Evolutionary conservation across 92 coral and sea anemone species (phyloP).

Genomic region (Epizoanthus ramosus): DNA sequence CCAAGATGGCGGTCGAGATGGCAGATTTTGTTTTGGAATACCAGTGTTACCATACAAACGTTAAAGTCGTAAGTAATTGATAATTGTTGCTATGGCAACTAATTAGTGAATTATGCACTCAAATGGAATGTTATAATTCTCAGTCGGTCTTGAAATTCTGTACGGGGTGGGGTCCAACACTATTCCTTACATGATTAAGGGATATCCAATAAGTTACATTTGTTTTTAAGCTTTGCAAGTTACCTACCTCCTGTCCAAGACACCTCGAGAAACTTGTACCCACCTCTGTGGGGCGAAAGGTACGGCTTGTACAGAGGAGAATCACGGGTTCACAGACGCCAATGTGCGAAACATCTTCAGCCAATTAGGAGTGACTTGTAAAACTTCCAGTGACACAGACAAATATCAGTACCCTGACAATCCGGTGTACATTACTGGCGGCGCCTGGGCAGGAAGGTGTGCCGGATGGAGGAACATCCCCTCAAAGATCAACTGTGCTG

Average conservation of each 20-base stretch:
- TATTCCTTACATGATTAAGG: no score
- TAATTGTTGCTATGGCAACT: no score
- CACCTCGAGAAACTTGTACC: not conserved
- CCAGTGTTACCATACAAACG: no score
- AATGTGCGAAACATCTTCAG: conserved; percentile 2
- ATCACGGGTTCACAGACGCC: conserved; percentile 17
- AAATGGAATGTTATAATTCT: no score
- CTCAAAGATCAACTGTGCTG: not conserved
- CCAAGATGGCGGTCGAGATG: no score
- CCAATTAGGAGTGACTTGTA: not conserved
- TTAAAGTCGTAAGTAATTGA: no score
- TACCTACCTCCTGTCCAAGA: not conserved
- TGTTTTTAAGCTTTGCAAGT: not conserved
- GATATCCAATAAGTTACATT: no score
- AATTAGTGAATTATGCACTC: no score
- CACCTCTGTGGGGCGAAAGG: not conserved
- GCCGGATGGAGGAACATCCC: not conserved
- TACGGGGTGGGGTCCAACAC: no score
- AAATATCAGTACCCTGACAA: not conserved
- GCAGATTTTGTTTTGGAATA: no score
- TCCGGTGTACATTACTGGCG: not conserved
- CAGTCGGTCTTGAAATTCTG: no score
- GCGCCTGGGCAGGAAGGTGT: not conserved
- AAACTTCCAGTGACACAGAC: not conserved
- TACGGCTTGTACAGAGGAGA: not conserved